Percentiles rank a stretch among this genome's conserved stretches.
phyloP scores from a whole-genome alignment of 2,113 vertebrate genomes.

The Mus musculus region DNA sequence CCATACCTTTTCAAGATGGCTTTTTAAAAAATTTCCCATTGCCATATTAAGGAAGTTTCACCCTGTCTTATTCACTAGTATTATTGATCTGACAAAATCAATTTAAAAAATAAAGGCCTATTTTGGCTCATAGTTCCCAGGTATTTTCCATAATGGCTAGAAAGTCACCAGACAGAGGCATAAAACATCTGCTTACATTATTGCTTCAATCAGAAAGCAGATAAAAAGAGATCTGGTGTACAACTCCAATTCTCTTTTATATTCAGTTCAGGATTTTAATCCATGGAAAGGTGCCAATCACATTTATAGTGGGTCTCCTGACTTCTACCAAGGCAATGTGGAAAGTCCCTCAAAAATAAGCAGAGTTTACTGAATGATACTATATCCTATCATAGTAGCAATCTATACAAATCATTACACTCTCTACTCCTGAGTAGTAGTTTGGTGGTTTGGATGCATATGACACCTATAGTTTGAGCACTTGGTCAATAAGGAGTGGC shows the following conservation, averaged over 20 bases:
- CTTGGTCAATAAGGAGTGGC: too few relatives aligned
- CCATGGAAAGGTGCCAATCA: neutral
- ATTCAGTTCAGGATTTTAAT: neutral
- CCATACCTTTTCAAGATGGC: neutral
- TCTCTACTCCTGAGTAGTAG: too few relatives aligned
- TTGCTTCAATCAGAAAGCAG: neutral
- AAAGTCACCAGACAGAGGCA: neutral
- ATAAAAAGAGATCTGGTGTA: neutral
- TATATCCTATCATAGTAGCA: too few relatives aligned
- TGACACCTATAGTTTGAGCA: too few relatives aligned
- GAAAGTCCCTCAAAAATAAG: too few relatives aligned
- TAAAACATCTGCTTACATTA: neutral
- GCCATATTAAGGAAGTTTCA: neutral
- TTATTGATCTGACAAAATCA: neutral
- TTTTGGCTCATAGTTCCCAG: neutral
- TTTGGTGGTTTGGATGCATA: too few relatives aligned
- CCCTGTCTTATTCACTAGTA: neutral
- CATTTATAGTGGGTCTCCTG: neutral
- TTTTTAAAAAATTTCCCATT: neutral
- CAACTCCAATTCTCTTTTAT: neutral
- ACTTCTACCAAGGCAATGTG: neutral
- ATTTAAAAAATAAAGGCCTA: neutral
- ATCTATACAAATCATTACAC: too few relatives aligned
- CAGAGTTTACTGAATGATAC: too few relatives aligned
- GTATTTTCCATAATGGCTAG: neutral